phyloP scores from a whole-genome alignment of 2,113 vertebrate species.

The Aplodontia rufa region DNA sequence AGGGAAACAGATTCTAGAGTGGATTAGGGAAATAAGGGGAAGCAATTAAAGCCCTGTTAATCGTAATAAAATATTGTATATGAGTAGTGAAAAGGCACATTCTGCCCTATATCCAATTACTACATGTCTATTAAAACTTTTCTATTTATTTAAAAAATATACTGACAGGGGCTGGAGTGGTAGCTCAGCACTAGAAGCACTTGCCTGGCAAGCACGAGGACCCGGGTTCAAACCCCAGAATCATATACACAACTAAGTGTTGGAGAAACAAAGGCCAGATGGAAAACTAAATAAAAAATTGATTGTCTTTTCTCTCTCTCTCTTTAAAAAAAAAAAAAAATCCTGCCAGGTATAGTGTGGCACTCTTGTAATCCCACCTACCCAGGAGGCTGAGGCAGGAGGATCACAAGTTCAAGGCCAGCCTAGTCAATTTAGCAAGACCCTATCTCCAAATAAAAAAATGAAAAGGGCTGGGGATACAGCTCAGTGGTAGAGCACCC shows the following conservation, averaged over 20 bases:
- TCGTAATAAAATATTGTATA: not conserved
- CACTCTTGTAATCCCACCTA: not conserved
- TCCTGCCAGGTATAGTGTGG: not conserved
- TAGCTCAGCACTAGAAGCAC: too few species aligned
- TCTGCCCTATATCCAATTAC: not conserved
- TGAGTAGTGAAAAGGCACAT: not conserved
- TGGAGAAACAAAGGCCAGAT: too few species aligned
- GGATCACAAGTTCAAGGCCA: not conserved
- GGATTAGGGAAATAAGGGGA: not conserved
- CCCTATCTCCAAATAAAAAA: not conserved
- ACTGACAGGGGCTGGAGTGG: too few species aligned
- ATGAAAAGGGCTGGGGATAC: not conserved
- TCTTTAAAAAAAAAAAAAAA: too few species aligned
- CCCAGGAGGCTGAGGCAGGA: not conserved
- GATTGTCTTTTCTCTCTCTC: too few species aligned
- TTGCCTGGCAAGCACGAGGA: too few species aligned
- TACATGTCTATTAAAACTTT: not conserved
- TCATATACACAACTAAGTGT: too few species aligned
- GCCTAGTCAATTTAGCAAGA: not conserved
- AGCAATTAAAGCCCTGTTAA: constrained; percentile 33
- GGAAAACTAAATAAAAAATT: too few species aligned
- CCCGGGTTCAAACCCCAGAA: too few species aligned
- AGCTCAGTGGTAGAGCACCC: not conserved
- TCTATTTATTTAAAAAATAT: not conserved
- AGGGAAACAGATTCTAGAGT: constrained; percentile 4